Percentiles rank a stretch among this genome's conserved stretches.
phyloP scores from a whole-genome alignment of 2,888 invertebrate species.

The Papilio protenor region DNA sequence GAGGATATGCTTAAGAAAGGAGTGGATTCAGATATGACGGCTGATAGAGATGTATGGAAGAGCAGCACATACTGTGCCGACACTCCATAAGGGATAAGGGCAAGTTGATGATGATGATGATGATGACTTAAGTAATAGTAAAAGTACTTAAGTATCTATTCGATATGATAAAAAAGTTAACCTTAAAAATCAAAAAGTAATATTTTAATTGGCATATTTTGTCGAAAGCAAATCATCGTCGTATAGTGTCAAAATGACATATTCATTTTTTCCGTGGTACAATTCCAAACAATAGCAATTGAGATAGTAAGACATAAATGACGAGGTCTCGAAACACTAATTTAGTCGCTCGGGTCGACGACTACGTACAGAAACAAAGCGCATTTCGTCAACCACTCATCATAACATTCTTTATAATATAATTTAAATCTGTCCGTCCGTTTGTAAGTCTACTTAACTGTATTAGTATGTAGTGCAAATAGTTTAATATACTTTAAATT shows the following conservation, averaged over 20 bases:
- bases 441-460: neutral
- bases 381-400: conserved; percentile 75
- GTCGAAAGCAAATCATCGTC: neutral
- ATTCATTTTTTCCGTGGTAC: conserved; percentile 3
- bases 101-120: no score
- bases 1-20: no score
- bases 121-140: no score
- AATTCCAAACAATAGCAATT: conserved; percentile 32
- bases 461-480: neutral
- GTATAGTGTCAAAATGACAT: neutral
- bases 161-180: neutral
- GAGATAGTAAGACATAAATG: conserved; percentile 25
- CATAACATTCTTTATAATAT: conserved; percentile 49
- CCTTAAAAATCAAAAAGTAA: neutral
- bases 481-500: no score
- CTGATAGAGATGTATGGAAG: no score
- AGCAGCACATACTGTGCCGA: no score
- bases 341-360: conserved; percentile 65
- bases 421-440: conserved; percentile 1
- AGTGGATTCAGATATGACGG: no score
- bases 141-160: no score
- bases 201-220: neutral
- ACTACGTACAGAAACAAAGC: conserved; percentile 47
- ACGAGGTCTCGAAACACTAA: conserved; percentile 35
- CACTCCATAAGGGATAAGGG: no score